Base-by-base conservation (phyloP, 2,113 vertebrate genomes). In the Gambusia holbrooki region DNA sequence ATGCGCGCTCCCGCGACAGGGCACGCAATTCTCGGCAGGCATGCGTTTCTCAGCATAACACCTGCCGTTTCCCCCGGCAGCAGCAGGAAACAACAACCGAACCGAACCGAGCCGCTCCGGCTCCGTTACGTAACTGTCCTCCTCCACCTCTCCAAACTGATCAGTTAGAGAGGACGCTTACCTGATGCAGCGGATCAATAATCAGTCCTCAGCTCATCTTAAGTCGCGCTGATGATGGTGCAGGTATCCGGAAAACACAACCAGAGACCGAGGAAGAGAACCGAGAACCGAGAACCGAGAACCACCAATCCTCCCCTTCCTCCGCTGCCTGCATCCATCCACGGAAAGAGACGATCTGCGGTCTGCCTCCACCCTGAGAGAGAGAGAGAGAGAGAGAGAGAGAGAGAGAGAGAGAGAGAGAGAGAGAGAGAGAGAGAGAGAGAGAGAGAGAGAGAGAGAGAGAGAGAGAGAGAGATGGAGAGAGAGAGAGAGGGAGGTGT, bases 301-400 rank as follows among this genome's bases (percentile, higher is more conserved):
- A 77, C 67, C 69, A 29, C 83, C 79, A 84, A 48, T 71, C 79
- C 40, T 71, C 76, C 71, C 42, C 29, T 22, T 27, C 85, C 84
- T 90, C 42, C 14, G 25, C 64, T 76, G 78, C 85, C 82, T 90
- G 77, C 89, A 89, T 91, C 87, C 87, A 85, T 71, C 71, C 73
- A 42, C 69, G 40, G 69, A 69, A 70, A 71, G 83, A 51, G 32
- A 81, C 87, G 7, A 60, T 73, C 76, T 69, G 35, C 35, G 35
- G 84, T 79, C 86, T 77, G 86, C 89, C 90, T 90, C 89, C 90
- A 86, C 90, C 87, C 85, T 84, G 84, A 62, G 58, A 69, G 83
- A 74, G 72, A 74, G 78, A 74, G 62, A 62, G 58, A 69, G 77
- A 64, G 28, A 11, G 2, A 11, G 29, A 2, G 10, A 11, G 62